phyloP scores from a whole-genome alignment of 1,140 invertebrate genomes.

The Planococcus citri region DNA sequence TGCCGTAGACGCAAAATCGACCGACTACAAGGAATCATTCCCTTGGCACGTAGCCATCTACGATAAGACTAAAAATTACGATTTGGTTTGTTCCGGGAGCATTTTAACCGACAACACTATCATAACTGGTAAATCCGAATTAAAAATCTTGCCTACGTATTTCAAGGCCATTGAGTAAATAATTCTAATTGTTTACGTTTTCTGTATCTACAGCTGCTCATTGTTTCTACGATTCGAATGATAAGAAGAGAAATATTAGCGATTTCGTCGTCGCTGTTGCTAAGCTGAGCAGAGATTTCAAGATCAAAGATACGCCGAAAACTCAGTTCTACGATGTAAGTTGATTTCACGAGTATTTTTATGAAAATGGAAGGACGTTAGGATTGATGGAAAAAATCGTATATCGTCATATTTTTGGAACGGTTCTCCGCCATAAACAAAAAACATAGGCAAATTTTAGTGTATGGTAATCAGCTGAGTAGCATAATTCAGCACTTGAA shows the following conservation, averaged over 20 bases:
- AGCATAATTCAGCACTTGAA: no score
- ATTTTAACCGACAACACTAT: neutral
- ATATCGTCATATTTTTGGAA: no score
- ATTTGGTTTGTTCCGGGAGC: neutral
- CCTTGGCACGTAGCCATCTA: neutral
- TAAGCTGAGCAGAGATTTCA: neutral
- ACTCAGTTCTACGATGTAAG: neutral
- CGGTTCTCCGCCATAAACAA: no score
- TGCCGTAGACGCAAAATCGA: no score
- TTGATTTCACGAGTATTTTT: no score
- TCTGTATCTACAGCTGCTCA: neutral
- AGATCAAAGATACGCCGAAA: neutral
- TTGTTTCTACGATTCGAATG: neutral
- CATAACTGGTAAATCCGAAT: neutral
- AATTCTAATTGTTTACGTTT: neutral
- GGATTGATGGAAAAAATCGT: no score
- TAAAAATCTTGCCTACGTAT: no score
- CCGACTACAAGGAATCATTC: neutral
- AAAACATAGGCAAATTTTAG: no score
- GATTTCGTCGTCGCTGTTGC: neutral
- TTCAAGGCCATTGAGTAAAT: neutral
- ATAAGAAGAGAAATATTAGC: neutral
- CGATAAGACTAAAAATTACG: neutral
- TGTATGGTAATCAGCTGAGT: no score
- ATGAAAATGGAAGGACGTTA: no score